phyloP scores from a whole-genome alignment of 1,140 invertebrate species.

The Drosophila elegans region DNA sequence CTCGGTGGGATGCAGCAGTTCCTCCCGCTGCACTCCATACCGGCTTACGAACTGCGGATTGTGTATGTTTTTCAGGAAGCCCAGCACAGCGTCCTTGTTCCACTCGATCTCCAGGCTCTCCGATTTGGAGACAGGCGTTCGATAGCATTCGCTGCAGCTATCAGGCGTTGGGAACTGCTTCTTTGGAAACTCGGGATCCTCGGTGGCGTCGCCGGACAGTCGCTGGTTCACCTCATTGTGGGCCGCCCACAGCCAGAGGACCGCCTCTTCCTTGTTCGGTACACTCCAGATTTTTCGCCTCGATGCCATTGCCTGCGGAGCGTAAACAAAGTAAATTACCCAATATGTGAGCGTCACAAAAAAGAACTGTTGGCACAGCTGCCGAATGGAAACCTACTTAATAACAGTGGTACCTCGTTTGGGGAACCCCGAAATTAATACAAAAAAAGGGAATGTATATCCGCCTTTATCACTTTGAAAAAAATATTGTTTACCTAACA shows the following conservation, averaged over 20 bases:
- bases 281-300: slow-evolving; percentile 89
- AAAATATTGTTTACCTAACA: not conserved
- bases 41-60: slow-evolving; percentile 86
- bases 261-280: slow-evolving; percentile 89
- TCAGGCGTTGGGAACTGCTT: slow-evolving; percentile 92
- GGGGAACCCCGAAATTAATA: not conserved
- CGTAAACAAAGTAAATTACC: slow-evolving; percentile 29
- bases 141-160: slow-evolving; percentile 90
- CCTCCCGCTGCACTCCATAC: slow-evolving; percentile 71
- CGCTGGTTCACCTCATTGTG: slow-evolving; percentile 97
- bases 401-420: slow-evolving; percentile 1
- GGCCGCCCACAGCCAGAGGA: slow-evolving; percentile 97
- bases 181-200: slow-evolving; percentile 96
- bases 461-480: not conserved
- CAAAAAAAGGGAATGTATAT: too few relatives aligned
- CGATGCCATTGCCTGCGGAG: slow-evolving; percentile 88
- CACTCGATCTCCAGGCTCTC: slow-evolving; percentile 86
- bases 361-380: slow-evolving; percentile 49
- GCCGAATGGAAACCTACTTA: slow-evolving; percentile 13
- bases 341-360: slow-evolving; percentile 15
- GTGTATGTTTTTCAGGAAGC: slow-evolving; percentile 92
- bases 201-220: slow-evolving; percentile 92
- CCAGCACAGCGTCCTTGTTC: slow-evolving; percentile 89
- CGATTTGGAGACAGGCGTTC: slow-evolving; percentile 34
- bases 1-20: slow-evolving; percentile 52